Base-by-base conservation (phyloP, 35 echinoderm and acorn worm genomes). In the Apostichopus japonicus region DNA sequence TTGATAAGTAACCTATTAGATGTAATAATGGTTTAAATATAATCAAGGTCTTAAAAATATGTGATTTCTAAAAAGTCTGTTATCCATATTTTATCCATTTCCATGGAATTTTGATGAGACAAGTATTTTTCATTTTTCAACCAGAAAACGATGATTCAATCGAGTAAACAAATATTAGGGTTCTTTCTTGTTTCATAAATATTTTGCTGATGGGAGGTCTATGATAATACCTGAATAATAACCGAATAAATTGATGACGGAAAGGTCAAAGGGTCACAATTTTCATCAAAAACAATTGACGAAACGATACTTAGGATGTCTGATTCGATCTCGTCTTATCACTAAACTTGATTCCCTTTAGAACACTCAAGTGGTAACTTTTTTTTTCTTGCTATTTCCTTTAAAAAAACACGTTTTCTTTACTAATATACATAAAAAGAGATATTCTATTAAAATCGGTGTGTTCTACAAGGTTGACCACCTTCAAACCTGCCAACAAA, bases 211-310 rank as follows among this genome's bases (percentile, higher is more conserved):
- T 44, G 33, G 33, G 33, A 44, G 33, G 33, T 44, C 33, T 44
- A 44, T 44, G 2, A 44, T 44, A 44, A 44, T 44, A 44, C 2
- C 2, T 44, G 24, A 24, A 17, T 21, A 14, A 1, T 77, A 24
- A 77, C 19, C 19, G 9, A 77, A 7, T 13, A 77, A 77, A 44
- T 44, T 44, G 19, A 78, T 33, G 77, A 23, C 51, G 51, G 8
- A 17, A 55, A 55, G 51, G 51, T 24, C 14, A 4, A 54, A 83
- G 54, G 79, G 79, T 83, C 51, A 83, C 15, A 10, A 53, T 55
- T 78, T 54, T 83, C 24, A 83, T 83, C 24, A 52, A 83, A 83
- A 22, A 44, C n/a, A 54, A 54, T 80, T 15, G 79, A 80, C 79
- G 24, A 7, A 5, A 33, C 33, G 10, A 83, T 53, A 83, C 2